These are phyloP conservation scores for Cheilosia urbana DNA, from an alignment of 2,888 invertebrate species.

Conservation along the genomic window DNA sequence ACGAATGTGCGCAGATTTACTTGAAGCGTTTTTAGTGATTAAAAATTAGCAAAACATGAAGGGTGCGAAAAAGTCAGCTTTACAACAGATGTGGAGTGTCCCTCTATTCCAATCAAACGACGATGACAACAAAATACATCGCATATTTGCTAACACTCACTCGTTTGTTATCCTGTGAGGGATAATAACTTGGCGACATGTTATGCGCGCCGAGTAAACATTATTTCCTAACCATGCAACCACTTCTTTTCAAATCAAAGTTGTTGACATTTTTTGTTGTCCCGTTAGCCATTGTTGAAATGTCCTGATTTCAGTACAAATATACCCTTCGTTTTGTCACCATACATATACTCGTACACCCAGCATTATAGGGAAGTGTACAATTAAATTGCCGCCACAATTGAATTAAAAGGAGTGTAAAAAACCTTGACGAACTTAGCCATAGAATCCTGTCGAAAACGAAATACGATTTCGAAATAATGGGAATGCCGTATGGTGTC, in stretches of 20 bases:
- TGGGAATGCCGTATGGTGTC: constrained; percentile 53
- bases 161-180: constrained; percentile 44
- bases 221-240: constrained; percentile 45
- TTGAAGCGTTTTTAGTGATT: constrained; percentile 39
- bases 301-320: constrained; percentile 63
- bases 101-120: constrained; percentile 58
- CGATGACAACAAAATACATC: constrained; percentile 18
- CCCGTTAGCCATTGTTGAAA: constrained; percentile 39
- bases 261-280: constrained; percentile 61
- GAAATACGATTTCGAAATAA: constrained; percentile 34
- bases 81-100: constrained; percentile 72
- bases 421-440: constrained; percentile 32
- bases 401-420: constrained; percentile 36
- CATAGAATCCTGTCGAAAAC: constrained; percentile 44
- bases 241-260: constrained; percentile 55
- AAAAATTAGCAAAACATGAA: constrained; percentile 45
- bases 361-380: constrained; percentile 27
- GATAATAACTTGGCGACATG: constrained; percentile 43
- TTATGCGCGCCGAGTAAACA: constrained; percentile 47
- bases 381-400: constrained; percentile 57
- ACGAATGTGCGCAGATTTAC: not conserved
- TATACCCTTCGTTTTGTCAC: constrained; percentile 49
- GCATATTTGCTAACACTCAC: constrained; percentile 59
- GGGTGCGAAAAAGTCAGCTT: constrained; percentile 57
- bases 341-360: not conserved